Percentiles rank a stretch among this genome's conserved stretches.
phyloP scores from a whole-genome alignment of 2,888 invertebrate genomes.

The Ptilodon capucinus region DNA sequence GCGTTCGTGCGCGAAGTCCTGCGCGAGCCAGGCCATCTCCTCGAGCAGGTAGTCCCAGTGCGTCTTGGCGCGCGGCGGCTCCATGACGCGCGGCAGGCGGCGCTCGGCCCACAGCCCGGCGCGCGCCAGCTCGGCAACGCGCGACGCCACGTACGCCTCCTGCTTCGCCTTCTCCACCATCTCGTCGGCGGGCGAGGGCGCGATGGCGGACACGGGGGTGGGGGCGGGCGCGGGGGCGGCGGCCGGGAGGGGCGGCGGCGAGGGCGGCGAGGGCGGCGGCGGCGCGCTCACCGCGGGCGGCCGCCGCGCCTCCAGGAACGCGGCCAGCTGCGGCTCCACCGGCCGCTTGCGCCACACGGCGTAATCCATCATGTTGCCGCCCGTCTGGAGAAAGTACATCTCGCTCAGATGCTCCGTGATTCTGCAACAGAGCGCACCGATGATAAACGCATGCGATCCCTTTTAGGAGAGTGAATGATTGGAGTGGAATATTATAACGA shows the following conservation, averaged over 20 bases:
- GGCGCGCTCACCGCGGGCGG: constrained; percentile 81
- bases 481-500: too few relatives aligned
- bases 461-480: too few relatives aligned
- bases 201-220: constrained; percentile 77
- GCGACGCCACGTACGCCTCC: constrained; percentile 97
- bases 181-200: constrained; percentile 63
- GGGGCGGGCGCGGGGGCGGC: constrained; percentile 12
- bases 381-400: constrained; percentile 92
- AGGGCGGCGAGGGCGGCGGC: constrained; percentile 69
- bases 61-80: constrained; percentile 94
- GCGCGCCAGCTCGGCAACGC: constrained; percentile 95
- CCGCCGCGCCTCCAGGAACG: constrained; percentile 88
- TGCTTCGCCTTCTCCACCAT: constrained; percentile 76
- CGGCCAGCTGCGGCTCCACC: constrained; percentile 87
- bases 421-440: constrained; percentile 51
- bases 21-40: constrained; percentile 99
- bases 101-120: constrained; percentile 98
- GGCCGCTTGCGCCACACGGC: constrained; percentile 92
- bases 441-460: too few relatives aligned
- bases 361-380: constrained; percentile 95
- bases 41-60: constrained; percentile 99
- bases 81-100: constrained; percentile 94
- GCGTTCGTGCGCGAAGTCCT: constrained; percentile 98
- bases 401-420: constrained; percentile 92
- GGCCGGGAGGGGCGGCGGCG: constrained; percentile 40